A percentile compares a stretch with the other conserved stretches of the same genome.
phyloP scores from a whole-genome alignment of 2,113 vertebrate species.

The Amblyopsis rosae region DNA sequence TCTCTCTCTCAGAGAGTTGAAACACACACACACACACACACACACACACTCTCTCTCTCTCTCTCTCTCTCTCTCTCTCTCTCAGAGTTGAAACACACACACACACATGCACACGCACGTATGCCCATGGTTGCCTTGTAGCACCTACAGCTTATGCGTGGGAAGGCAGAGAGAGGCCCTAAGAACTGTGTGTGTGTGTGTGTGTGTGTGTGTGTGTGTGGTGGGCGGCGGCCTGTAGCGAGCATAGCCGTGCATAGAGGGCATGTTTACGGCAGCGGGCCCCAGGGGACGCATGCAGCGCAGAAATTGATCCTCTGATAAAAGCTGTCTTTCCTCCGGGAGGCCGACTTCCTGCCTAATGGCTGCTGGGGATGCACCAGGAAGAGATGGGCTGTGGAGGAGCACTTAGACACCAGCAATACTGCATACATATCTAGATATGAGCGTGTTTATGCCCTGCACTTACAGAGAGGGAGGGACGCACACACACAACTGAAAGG shows the following conservation, averaged over 20 bases:
- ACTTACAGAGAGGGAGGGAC: constrained; percentile 9
- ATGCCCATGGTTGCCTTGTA: background rate
- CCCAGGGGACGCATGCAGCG: constrained; percentile 16
- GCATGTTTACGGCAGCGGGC: constrained; percentile 34
- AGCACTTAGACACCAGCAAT: constrained; percentile 69
- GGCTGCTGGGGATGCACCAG: constrained; percentile 64
- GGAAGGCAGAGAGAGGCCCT: constrained; percentile 5
- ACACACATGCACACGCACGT: background rate
- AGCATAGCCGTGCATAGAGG: background rate
- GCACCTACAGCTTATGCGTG: too few species aligned
- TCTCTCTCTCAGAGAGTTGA: background rate
- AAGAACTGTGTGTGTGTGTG: constrained; percentile 16
- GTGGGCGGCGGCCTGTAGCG: too few species aligned
- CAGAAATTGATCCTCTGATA: constrained; percentile 72
- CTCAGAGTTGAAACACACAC: background rate
- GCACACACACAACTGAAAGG: constrained; percentile 4
- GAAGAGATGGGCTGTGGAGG: constrained; percentile 58
- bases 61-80: too few species aligned
- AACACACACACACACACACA: background rate
- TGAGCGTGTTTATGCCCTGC: constrained; percentile 31
- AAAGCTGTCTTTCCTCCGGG: constrained; percentile 64
- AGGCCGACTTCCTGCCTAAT: constrained; percentile 70
- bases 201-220: constrained; percentile 19
- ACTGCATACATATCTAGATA: constrained; percentile 55
- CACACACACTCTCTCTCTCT: too few species aligned